Conservation (phyloP, 2,888 invertebrate species). For the Hecatera dysodea region DNA sequence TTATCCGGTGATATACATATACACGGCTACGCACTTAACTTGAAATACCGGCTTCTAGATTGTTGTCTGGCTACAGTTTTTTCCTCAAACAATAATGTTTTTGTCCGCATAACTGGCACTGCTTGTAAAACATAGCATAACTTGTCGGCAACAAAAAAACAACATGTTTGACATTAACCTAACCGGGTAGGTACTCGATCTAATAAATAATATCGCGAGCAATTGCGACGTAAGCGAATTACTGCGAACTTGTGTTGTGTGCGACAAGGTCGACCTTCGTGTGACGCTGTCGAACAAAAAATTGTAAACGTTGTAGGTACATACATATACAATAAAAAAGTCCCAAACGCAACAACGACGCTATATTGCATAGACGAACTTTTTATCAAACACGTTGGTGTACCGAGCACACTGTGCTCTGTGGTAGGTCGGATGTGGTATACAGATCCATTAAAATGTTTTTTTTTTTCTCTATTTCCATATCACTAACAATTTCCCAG, state of each 20-base stretch:
- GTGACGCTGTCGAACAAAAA: constrained; percentile 15
- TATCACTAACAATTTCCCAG: neutral
- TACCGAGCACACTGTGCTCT: constrained; percentile 28
- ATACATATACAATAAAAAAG: constrained; percentile 49
- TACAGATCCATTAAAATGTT: neutral
- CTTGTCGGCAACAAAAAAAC: constrained; percentile 30
- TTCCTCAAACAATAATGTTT: constrained; percentile 26
- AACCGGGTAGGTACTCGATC: constrained; percentile 22
- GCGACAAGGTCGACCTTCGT: constrained; percentile 62
- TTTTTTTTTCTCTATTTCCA: neutral
- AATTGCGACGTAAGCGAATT: constrained; percentile 16
- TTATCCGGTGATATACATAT: no score
- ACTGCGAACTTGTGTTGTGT: constrained; percentile 13
- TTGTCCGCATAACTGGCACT: constrained; percentile 27
- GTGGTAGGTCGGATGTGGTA: constrained; percentile 42
- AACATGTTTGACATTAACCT: constrained; percentile 34
- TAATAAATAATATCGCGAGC: constrained; percentile 31
- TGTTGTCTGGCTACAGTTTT: constrained; percentile 1
- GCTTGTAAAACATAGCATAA: constrained; percentile 4
- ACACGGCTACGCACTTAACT: neutral
- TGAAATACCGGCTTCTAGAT: neutral
- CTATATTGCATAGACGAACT: constrained; percentile 59
- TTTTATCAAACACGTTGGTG: constrained; percentile 39
- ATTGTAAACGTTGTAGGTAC: constrained; percentile 32
- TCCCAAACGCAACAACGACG: constrained; percentile 61